These are phyloP conservation scores for Drosophila villosipedis DNA, from an alignment of 2,888 invertebrate species.

Conservation along the genomic window DNA sequence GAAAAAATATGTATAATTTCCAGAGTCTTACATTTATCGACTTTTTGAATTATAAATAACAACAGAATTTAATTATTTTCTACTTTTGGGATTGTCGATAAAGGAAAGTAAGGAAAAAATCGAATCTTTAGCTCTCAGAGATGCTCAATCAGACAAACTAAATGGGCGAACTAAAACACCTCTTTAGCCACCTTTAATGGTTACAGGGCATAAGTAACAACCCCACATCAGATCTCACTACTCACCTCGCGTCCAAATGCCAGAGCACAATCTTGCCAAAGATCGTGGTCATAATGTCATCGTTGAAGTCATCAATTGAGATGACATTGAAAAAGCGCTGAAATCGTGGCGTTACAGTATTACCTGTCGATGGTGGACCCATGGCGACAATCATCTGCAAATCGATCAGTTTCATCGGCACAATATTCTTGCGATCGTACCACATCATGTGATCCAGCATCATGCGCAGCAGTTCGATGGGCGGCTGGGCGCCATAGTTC, in stretches of 20 bases:
- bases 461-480: slow-evolving; percentile 95
- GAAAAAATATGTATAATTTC: too few species aligned
- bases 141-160: background rate
- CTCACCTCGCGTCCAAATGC: slow-evolving; percentile 96
- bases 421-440: slow-evolving; percentile 93
- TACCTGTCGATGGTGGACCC: slow-evolving; percentile 92
- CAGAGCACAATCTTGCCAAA: slow-evolving; percentile 96
- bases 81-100: background rate
- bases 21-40: too few species aligned
- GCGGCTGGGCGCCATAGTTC: slow-evolving; percentile 96
- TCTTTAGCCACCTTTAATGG: background rate
- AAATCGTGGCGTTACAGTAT: slow-evolving; percentile 93
- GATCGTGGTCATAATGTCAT: slow-evolving; percentile 92
- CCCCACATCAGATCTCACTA: background rate
- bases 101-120: background rate
- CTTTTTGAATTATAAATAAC: background rate
- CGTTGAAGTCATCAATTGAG: slow-evolving; percentile 95
- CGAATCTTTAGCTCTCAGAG: background rate
- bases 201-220: background rate
- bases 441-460: slow-evolving; percentile 96
- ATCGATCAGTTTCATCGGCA: slow-evolving; percentile 92
- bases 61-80: background rate
- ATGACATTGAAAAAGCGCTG: slow-evolving; percentile 94
- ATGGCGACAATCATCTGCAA: slow-evolving; percentile 95
- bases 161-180: background rate